Percentiles rank a stretch among this genome's conserved stretches.
These are phyloP conservation scores for Stenoptilia bipunctidactyla DNA, from an alignment of 2,888 invertebrate species.

Conservation along the genomic window DNA sequence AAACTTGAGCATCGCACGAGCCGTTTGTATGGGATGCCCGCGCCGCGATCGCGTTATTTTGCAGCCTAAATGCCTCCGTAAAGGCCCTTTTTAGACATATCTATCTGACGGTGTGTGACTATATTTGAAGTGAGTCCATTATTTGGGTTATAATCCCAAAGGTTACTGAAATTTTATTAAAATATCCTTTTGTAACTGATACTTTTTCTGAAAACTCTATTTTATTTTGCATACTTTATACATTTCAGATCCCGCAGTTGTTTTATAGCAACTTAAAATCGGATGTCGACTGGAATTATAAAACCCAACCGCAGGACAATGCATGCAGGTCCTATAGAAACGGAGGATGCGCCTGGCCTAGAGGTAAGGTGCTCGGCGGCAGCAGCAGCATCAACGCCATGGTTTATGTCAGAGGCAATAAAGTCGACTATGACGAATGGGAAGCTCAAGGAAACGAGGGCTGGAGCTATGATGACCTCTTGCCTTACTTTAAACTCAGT, in stretches of 20 bases:
- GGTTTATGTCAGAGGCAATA: conserved; percentile 69
- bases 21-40: too few species aligned
- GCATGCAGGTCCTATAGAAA: conserved; percentile 45
- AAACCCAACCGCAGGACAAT: conserved; percentile 50
- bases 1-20: too few species aligned
- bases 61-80: too few species aligned
- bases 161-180: too few species aligned
- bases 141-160: too few species aligned
- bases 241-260: conserved; percentile 27
- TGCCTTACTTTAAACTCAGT: conserved; percentile 62
- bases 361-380: conserved; percentile 75
- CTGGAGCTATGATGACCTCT: conserved; percentile 69
- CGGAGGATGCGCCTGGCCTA: conserved; percentile 62
- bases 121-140: too few species aligned
- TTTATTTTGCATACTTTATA: too few species aligned
- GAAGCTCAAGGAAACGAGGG: conserved; percentile 58
- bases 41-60: too few species aligned
- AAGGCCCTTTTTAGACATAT: too few species aligned
- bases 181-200: too few species aligned
- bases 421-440: conserved; percentile 68
- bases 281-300: conserved; percentile 68
- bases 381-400: conserved; percentile 71
- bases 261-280: conserved; percentile 33
- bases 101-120: too few species aligned
- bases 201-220: too few species aligned